Evolutionary conservation across 2,888 invertebrate genomes (phyloP).

Genomic region (Andricus quercusramuli): DNA sequence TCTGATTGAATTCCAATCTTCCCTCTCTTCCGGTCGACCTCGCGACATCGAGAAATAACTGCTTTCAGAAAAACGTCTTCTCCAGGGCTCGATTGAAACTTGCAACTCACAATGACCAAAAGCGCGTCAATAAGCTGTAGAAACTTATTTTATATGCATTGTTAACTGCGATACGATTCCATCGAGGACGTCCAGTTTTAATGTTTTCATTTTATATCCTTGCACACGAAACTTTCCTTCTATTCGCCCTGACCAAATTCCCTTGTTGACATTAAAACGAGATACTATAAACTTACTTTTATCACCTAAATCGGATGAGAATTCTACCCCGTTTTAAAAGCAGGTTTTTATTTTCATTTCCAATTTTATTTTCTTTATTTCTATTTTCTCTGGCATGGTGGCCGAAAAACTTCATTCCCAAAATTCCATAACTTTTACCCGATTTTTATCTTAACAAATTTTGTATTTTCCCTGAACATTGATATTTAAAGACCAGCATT

Average conservation of each 20-base stretch:
- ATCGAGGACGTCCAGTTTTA: not conserved
- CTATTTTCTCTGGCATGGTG: not conserved
- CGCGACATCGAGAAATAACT: conserved; percentile 40
- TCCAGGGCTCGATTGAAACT: not conserved
- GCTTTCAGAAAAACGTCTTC: conserved; percentile 16
- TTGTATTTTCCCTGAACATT: too few species aligned
- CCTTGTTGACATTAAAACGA: not conserved
- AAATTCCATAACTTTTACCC: too few species aligned
- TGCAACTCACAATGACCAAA: not conserved
- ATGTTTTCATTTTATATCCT: not conserved
- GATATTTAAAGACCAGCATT: too few species aligned
- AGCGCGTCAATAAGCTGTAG: not conserved
- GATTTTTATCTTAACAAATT: too few species aligned
- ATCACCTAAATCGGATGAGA: not conserved
- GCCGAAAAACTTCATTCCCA: too few species aligned
- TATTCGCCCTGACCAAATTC: not conserved
- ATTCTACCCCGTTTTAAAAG: not conserved
- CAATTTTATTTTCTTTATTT: not conserved
- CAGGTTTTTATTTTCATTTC: not conserved
- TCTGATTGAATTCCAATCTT: conserved; percentile 67
- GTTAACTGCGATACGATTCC: not conserved
- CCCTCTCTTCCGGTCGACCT: conserved; percentile 43
- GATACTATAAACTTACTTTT: too few species aligned
- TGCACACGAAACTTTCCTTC: not conserved
- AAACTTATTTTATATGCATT: conserved; percentile 5